Evolutionary conservation across 2,113 vertebrate genomes (phyloP), one percentile per base, ranked within the genome.

Genomic region (Chionis minor): DNA sequence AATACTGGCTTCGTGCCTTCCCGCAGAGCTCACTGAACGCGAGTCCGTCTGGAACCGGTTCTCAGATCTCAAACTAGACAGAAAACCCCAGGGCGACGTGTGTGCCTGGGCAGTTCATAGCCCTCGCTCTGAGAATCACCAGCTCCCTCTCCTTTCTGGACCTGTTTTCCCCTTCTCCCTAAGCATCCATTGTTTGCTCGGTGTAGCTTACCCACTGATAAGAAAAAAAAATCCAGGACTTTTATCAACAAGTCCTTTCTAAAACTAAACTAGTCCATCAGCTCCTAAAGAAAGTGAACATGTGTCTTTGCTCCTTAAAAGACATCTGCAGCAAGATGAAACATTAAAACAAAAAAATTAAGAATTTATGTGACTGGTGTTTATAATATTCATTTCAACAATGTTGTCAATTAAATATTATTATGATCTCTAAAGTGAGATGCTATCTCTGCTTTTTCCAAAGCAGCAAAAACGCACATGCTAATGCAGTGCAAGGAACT

Each of bases 381-480:
- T 84, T 71, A 81, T 91, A 94, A 94, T 56, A 93, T 19, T 93
- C n/a, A 74, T 92, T 94, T 94, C 69, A 81, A 58, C 74, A 95
- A 82, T 49, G 51, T 56, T 94, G 91, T 77, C 86, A 93, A 94
- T 96, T 93, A 95, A 84, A 95, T 69, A 87, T 90, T 94, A 90
- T 92, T 62, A 86, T 56, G 65, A 45, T 81, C 75, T 93, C 78
- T 86, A 51, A 72, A 95, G 55, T 13, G 35, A 94, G 94, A 91
- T 88, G 66, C 38, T 93, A 92, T 96, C 92, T 95, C 65, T 88
- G 51, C 27, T 94, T 92, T 94, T 95, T 74, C 69, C 66, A 81
- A 92, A 88, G 66, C 92, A 86, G 40, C 73, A 86, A 52, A 95
- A 72, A 12, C 1, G 1, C 35, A 56, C 56, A 42, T 5, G 63